Base-by-base conservation (phyloP, 2,888 invertebrate genomes). In the Mimumesa dahlbomi region DNA sequence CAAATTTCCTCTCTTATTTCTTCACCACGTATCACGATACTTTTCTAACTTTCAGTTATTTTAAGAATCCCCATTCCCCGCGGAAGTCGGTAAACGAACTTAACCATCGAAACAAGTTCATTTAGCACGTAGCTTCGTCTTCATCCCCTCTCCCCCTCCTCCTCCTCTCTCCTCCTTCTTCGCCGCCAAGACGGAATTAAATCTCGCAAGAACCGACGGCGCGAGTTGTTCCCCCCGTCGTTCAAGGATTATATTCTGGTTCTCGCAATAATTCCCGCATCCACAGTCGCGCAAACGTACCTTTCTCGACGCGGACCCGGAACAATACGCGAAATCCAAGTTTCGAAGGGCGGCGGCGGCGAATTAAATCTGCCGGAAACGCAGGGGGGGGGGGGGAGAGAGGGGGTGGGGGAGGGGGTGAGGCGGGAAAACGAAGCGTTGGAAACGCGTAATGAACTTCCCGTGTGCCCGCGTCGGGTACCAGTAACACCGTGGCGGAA, bases 391-490 rank as follows among this genome's bases (percentile, higher is more conserved):
- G 29, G n/a, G 13, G 46, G 36, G 5, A 21, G 14, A 25, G 31
- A 46, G 29, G 25, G 19, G n/a, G 31, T 34, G 34, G n/a, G 11
- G 49, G 49, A 2, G 9, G 21, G 4, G 36, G 6, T 11, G 25
- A n/a, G n/a, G 13, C 14, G 61, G 22, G 65, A 56, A 56, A 56
- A 43, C 42, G 68, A 62, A 67, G 42, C 45, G 43, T 19, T 46
- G 42, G 54, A 52, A 72, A 59, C 65, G 59, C 72, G 65, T 71
- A 72, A 72, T 61, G 65, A 73, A 66, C 57, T 72, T 57, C 25
- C 56, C 40, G 38, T 53, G 54, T 52, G 66, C 56, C 13, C 6
- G 22, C 22, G 5, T 29, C 13, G 21, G 13, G 5, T 21, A 53
- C 52, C 16, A 34, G 29, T 42, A 56, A 36, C 21, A 21, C 52